Evolutionary conservation across 1,140 invertebrate species (phyloP).

Genomic region (Temnothorax longispinosus): DNA sequence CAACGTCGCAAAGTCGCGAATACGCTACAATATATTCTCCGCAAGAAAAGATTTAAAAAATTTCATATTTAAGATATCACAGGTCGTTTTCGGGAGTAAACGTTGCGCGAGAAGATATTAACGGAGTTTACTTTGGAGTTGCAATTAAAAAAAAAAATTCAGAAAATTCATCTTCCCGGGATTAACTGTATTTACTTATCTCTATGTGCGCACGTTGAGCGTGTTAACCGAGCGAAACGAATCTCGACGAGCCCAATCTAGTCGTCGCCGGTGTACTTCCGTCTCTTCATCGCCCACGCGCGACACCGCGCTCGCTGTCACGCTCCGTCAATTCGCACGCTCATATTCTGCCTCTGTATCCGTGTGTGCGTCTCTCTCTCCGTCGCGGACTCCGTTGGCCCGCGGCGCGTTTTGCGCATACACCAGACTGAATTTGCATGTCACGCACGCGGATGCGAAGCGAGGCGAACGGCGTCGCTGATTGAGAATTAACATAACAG

Average conservation of each 20-base stretch:
- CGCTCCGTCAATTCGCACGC: conserved; percentile 52
- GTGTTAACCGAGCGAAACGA: conserved; percentile 77
- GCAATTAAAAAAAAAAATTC: neutral
- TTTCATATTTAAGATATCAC: neutral
- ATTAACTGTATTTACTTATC: neutral
- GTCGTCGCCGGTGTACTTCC: conserved; percentile 76
- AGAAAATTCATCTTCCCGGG: neutral
- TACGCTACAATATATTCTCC: too few species aligned
- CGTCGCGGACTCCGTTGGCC: neutral
- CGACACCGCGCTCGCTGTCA: conserved; percentile 35
- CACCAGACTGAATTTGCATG: conserved; percentile 75
- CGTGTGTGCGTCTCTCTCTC: neutral
- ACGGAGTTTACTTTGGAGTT: neutral
- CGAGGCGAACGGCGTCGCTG: conserved; percentile 71
- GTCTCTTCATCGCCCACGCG: conserved; percentile 78
- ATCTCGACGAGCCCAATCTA: conserved; percentile 78
- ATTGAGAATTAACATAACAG: conserved; percentile 84
- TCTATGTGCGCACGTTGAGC: conserved; percentile 16
- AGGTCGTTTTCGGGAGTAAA: neutral
- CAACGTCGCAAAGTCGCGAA: conserved; percentile 56
- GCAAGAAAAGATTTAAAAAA: neutral
- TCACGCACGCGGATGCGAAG: conserved; percentile 70
- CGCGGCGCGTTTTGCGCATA: conserved; percentile 13
- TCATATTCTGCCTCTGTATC: conserved; percentile 17
- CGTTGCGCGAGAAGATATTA: neutral